Percentiles rank a stretch among this genome's conserved stretches.
These are phyloP conservation scores for Agriotes lineatus DNA, from an alignment of 2,888 invertebrate genomes.

Conservation along the genomic window DNA sequence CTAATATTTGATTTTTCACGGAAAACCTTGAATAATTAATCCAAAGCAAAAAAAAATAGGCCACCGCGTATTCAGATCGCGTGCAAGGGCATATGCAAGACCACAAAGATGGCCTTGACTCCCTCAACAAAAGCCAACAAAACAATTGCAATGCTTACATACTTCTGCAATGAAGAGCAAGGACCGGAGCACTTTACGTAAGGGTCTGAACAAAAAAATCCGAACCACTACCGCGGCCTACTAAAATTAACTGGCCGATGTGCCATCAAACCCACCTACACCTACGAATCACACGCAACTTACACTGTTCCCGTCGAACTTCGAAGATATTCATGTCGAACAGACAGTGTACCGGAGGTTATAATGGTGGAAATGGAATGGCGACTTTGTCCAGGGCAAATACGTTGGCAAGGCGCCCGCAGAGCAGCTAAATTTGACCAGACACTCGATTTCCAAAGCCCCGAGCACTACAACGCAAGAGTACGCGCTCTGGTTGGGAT, in stretches of 20 bases:
- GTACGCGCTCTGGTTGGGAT: background rate
- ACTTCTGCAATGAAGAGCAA: conserved; percentile 27
- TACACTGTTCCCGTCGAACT: conserved; percentile 54
- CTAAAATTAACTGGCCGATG: conserved; percentile 34
- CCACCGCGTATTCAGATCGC: background rate
- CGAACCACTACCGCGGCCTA: conserved; percentile 14
- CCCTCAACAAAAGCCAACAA: conserved; percentile 11
- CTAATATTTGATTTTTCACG: no score
- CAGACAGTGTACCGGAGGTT: conserved; percentile 40
- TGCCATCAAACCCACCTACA: conserved; percentile 36
- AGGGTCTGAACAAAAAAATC: background rate
- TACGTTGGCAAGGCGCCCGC: conserved; percentile 52
- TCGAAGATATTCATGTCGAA: conserved; percentile 52
- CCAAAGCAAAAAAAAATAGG: background rate
- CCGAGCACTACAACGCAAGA: conserved; percentile 1
- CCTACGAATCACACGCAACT: conserved; percentile 43
- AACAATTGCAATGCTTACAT: conserved; percentile 30
- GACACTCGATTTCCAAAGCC: conserved; percentile 30
- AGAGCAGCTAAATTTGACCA: conserved; percentile 52
- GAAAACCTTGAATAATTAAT: background rate
- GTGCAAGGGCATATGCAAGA: conserved; percentile 1
- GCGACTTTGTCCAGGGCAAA: conserved; percentile 46
- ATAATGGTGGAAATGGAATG: conserved; percentile 48
- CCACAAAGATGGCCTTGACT: conserved; percentile 5
- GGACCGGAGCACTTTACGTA: conserved; percentile 38